Conservation (phyloP, 1,140 invertebrate genomes). For the Drosophila orena region DNA sequence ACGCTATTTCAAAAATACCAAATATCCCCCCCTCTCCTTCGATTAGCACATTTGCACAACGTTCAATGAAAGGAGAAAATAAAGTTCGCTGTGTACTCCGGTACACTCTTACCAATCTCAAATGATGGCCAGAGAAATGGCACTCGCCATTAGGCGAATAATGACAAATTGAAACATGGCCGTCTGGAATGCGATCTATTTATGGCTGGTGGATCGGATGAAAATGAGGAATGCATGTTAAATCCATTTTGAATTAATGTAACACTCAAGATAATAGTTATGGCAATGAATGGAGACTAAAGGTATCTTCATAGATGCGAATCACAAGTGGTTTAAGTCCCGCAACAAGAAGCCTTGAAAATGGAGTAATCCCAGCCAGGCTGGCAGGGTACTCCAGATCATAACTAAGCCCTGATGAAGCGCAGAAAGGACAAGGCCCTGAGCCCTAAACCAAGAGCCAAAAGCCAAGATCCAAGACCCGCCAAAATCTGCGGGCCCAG, state of each 20-base stretch:
- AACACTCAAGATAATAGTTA: too few relatives aligned
- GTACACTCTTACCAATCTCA: conserved; percentile 21
- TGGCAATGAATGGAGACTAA: too few relatives aligned
- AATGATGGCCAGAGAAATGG: conserved; percentile 40
- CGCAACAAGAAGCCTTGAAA: neutral
- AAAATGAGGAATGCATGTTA: conserved; percentile 3
- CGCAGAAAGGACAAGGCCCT: conserved; percentile 65
- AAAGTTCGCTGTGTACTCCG: neutral
- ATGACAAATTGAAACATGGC: conserved; percentile 45
- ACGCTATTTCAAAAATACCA: conserved; percentile 79
- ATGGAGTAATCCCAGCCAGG: neutral
- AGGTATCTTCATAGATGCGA: too few relatives aligned
- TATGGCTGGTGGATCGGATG: conserved; percentile 8
- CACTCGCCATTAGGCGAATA: conserved; percentile 35
- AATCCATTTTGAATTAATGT: neutral
- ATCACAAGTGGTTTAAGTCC: too few relatives aligned
- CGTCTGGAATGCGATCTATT: conserved; percentile 16
- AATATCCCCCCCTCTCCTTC: conserved; percentile 43
- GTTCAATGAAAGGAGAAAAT: conserved; percentile 48
- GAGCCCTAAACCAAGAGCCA: conserved; percentile 18
- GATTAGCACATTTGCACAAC: conserved; percentile 63
- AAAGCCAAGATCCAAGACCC: conserved; percentile 16
- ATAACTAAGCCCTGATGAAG: conserved; percentile 58
- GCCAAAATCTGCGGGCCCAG: conserved; percentile 29
- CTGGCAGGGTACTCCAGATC: conserved; percentile 12